A percentile compares a stretch with the other conserved stretches of the same genome.
phyloP scores from a whole-genome alignment of 2,888 invertebrate genomes.

The Teleogryllus oceanicus region DNA sequence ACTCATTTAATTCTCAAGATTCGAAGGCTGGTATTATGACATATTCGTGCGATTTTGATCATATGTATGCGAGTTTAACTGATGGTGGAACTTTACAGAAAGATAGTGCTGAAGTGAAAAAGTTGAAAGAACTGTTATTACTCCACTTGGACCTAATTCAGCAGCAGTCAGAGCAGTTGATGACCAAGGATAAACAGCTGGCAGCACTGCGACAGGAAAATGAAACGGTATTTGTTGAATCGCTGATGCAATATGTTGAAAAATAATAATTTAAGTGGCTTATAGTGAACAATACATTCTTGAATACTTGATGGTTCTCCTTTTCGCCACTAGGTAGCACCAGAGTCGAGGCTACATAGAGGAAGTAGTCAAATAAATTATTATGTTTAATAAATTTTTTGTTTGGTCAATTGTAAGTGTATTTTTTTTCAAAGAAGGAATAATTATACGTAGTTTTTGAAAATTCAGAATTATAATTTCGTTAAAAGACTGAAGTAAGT shows the following conservation, averaged over 20 bases:
- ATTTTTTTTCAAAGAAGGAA: not conserved
- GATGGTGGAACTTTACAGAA: constrained; percentile 37
- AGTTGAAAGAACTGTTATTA: constrained; percentile 72
- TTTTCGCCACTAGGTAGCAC: constrained; percentile 21
- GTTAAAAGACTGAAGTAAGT: no score
- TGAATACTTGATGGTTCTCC: constrained; percentile 19
- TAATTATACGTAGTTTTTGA: not conserved
- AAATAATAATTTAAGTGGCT: not conserved
- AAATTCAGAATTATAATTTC: not conserved
- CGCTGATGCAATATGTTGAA: not conserved
- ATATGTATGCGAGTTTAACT: constrained; percentile 62
- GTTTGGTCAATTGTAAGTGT: not conserved
- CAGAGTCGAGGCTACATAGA: not conserved
- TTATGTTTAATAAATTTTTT: not conserved
- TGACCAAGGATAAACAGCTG: constrained; percentile 73
- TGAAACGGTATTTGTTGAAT: constrained; percentile 61
- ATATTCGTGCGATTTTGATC: constrained; percentile 63
- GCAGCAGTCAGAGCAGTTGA: constrained; percentile 81
- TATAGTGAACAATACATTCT: not conserved
- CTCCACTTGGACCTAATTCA: constrained; percentile 84
- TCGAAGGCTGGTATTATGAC: constrained; percentile 57
- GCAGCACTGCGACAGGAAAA: constrained; percentile 71
- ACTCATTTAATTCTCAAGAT: constrained; percentile 44
- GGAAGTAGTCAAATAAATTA: not conserved
- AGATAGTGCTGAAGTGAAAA: constrained; percentile 56